Conservation (phyloP, 2,113 vertebrate species). For the Asarcornis scutulata region DNA sequence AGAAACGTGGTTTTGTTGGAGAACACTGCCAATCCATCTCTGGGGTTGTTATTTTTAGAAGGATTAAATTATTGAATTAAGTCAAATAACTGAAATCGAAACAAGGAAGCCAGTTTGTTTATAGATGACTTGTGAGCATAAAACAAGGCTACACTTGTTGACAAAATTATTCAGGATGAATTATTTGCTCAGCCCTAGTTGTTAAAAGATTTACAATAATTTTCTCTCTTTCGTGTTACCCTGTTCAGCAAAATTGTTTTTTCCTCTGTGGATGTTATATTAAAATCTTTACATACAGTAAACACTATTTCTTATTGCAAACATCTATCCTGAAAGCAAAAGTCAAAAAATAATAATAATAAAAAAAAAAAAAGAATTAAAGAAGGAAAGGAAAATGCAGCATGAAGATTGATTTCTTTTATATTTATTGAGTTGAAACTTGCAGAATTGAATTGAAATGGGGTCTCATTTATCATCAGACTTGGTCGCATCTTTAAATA, state of each 20-base stretch:
- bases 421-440: conserved; percentile 68
- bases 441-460: conserved; percentile 37
- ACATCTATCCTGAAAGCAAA: conserved; percentile 34
- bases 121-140: not conserved
- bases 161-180: not conserved
- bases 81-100: not conserved
- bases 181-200: conserved; percentile 28
- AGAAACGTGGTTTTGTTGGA: accelerated
- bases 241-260: not conserved
- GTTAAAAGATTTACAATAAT: not conserved
- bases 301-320: conserved; percentile 53
- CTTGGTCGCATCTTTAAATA: conserved; percentile 65
- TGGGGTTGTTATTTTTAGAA: not conserved
- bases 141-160: not conserved
- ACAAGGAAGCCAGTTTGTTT: not conserved
- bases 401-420: conserved; percentile 61
- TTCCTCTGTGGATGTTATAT: conserved; percentile 49
- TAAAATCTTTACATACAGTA: not conserved
- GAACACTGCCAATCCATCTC: accelerated
- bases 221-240: not conserved
- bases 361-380: not conserved
- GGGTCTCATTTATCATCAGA: conserved; percentile 68
- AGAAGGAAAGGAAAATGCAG: not conserved
- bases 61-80: not conserved
- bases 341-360: not conserved